phyloP scores from a whole-genome alignment of 2,113 vertebrate genomes.

The Halichoerus grypus region DNA sequence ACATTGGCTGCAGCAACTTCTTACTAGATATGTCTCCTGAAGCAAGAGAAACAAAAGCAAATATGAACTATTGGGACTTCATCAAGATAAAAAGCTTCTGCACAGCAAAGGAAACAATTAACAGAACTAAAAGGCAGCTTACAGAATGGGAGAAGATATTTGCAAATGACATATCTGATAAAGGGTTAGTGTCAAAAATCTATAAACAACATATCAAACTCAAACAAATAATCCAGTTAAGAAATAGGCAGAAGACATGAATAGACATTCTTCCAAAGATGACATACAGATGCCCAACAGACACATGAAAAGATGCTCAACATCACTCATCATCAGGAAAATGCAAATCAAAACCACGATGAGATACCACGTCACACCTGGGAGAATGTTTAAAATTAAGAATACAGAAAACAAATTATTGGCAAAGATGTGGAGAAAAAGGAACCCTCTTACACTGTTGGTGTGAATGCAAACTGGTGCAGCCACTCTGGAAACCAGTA shows the following conservation, averaged over 20 bases:
- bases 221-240: background rate
- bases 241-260: background rate
- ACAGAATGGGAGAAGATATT: background rate
- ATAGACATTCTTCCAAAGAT: background rate
- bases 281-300: background rate
- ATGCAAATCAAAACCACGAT: background rate
- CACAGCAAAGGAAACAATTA: background rate
- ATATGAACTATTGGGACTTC: background rate
- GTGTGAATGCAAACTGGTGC: background rate
- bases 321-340: background rate
- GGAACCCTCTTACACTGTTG: background rate
- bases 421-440: background rate
- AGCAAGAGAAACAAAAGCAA: background rate
- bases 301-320: background rate
- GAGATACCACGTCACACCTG: background rate
- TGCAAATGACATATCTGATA: background rate
- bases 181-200: background rate
- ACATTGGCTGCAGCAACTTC: background rate
- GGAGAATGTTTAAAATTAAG: background rate
- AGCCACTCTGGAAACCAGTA: background rate
- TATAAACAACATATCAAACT: background rate
- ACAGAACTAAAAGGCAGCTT: background rate
- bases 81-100: background rate
- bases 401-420: background rate
- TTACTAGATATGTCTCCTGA: background rate